Evolutionary conservation across 2,888 invertebrate species (phyloP).

Genomic region (Andrena chrysosceles): DNA sequence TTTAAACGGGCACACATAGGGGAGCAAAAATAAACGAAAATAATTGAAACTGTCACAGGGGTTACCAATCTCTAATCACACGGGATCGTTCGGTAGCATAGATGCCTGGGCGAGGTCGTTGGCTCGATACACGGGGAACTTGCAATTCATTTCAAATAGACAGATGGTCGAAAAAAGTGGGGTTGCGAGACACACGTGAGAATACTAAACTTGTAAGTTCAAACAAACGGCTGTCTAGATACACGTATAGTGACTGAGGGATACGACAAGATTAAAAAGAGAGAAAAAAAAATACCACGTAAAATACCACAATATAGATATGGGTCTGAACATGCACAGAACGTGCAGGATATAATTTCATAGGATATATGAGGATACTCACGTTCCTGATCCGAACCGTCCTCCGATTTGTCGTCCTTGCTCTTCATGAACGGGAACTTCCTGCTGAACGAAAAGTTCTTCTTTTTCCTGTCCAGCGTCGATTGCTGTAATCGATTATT

Average conservation of each 20-base stretch:
- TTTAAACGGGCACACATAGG: background rate
- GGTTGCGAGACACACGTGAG: conserved; percentile 27
- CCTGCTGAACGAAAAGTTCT: conserved; percentile 99
- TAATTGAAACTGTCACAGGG: background rate
- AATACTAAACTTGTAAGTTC: conserved; percentile 28
- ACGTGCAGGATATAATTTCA: conserved; percentile 76
- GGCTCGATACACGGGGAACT: background rate
- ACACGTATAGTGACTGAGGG: conserved; percentile 51
- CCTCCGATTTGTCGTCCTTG: conserved; percentile 98
- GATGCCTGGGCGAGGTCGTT: background rate
- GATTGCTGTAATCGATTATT: conserved; percentile 89
- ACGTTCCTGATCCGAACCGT: conserved; percentile 99
- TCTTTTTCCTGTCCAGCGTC: conserved; percentile 98
- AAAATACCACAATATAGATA: conserved; percentile 67
- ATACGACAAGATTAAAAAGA: conserved; percentile 59
- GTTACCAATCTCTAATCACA: background rate
- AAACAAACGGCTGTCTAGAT: conserved; percentile 46
- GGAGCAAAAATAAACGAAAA: background rate
- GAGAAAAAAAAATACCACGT: conserved; percentile 55
- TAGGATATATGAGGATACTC: conserved; percentile 86
- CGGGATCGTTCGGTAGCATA: background rate
- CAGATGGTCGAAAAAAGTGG: conserved; percentile 13
- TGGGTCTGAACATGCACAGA: conserved; percentile 78
- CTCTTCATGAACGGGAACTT: conserved; percentile 99
- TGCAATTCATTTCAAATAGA: background rate